These are phyloP conservation scores for Drosophila malerkotliana DNA, from an alignment of 1,140 invertebrate genomes.

Conservation along the genomic window DNA sequence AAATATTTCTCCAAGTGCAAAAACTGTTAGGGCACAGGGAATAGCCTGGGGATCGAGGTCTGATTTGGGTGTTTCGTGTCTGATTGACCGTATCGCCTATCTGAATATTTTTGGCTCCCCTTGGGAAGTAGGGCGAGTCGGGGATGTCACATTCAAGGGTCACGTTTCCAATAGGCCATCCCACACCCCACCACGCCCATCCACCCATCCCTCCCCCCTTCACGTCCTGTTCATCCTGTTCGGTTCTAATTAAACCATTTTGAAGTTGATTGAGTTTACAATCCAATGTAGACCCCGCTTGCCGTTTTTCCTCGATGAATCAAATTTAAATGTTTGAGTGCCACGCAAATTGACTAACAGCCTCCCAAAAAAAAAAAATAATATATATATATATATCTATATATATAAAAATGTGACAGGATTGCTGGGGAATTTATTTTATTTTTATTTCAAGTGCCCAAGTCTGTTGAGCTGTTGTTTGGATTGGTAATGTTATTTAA, in stretches of 20 bases:
- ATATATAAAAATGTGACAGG: slow-evolving; percentile 13
- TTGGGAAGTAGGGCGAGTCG: background rate
- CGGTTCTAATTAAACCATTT: slow-evolving; percentile 69
- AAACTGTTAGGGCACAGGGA: background rate
- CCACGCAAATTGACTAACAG: slow-evolving; percentile 51
- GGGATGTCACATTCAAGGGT: slow-evolving; percentile 35
- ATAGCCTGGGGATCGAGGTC: slow-evolving; percentile 23
- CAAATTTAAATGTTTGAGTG: slow-evolving; percentile 72
- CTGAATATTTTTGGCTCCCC: slow-evolving; percentile 16
- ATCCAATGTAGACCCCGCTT: slow-evolving; percentile 8
- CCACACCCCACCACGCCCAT: background rate
- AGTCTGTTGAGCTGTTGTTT: slow-evolving; percentile 11
- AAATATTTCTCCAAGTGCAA: background rate
- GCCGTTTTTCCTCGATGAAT: slow-evolving; percentile 44
- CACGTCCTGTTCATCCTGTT: background rate
- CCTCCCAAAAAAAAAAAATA: slow-evolving; percentile 6
- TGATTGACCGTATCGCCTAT: slow-evolving; percentile 57
- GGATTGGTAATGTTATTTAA: slow-evolving; percentile 59
- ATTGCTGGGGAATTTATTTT: slow-evolving; percentile 13
- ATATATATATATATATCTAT: background rate
- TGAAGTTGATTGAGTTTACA: slow-evolving; percentile 64
- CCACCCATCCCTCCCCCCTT: background rate
- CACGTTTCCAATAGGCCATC: slow-evolving; percentile 9
- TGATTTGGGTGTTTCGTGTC: slow-evolving; percentile 29
- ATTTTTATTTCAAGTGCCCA: background rate